Evolutionary conservation across 2,113 vertebrate species (phyloP), one percentile per base, ranked within the genome.

Genomic region (Pycnonotus jocosus): DNA sequence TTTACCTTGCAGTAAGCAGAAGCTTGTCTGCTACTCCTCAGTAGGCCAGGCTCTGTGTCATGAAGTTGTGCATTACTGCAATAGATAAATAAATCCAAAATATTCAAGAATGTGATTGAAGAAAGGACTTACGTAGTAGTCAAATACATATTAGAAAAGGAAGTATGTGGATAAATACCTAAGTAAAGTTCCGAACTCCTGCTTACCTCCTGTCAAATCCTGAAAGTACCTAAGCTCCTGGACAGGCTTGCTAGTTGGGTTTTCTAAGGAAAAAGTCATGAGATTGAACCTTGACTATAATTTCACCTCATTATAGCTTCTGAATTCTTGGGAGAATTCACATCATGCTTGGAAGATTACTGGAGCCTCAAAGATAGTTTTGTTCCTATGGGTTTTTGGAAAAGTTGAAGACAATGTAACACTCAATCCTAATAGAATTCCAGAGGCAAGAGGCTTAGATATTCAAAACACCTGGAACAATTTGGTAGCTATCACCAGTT

Each of bases 101-200:
- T 74, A 81, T 60, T 81, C 20, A 82, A 11, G 15, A 70, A 71
- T 51, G 76, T 57, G 15, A 71, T 40, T 74, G 62, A 81, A 78
- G 62, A 88, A 77, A 28, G 12, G 40, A 28, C 25, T 81, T 80
- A 23, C 0, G 1, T 12, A 65, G 31, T 76, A 69, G 51, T 85
- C 61, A 81, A 74, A 16, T 50, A 48, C 7, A 11, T 72, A 74
- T 65, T 82, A 70, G 23, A 88, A 88, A 72, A 83, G 76, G 38
- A 93, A 90, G 33, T 62, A 50, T 38, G 88, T 77, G 27, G 12
- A 71, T 92, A 94, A 94, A 92, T 79, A 91, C 84, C 84, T 74
- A 79, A n/a, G 35, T 37, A 92, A 76, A 68, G 5, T 40, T 76
- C 57, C 80, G 22, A 88, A 85, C 37, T 95, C 47, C 35, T 62